Conservation (phyloP, 2,113 vertebrate species). For the Smithornis capensis region DNA sequence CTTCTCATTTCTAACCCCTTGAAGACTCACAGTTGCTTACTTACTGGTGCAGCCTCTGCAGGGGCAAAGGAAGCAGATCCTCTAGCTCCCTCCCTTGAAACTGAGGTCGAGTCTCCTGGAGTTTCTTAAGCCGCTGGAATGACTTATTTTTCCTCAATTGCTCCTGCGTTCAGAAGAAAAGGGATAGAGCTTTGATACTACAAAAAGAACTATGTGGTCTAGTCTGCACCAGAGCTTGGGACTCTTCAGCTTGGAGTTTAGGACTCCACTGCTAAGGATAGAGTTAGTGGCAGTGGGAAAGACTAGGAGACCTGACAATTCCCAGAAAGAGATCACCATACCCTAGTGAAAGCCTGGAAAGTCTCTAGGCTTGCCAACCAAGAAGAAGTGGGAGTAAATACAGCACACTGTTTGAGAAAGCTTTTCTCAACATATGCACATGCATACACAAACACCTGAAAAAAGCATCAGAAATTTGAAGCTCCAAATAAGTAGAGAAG, state of each 20-base stretch:
- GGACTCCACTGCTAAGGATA: neutral
- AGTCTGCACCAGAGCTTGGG: neutral
- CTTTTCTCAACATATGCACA: neutral
- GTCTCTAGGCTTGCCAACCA: neutral
- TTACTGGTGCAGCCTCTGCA: constrained; percentile 86
- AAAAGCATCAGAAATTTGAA: neutral
- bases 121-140: constrained; percentile 86
- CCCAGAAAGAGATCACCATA: neutral
- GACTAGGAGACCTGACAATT: neutral
- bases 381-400: neutral
- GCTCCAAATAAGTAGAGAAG: neutral
- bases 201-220: neutral
- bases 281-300: neutral
- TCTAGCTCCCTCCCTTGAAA: constrained; percentile 79
- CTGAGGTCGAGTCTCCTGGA: constrained; percentile 89
- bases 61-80: constrained; percentile 86
- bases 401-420: neutral
- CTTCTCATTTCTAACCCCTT: neutral
- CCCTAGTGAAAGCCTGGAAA: neutral
- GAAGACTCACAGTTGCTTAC: constrained; percentile 15
- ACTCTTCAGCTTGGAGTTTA: neutral
- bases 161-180: constrained; percentile 64
- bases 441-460: neutral
- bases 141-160: constrained; percentile 86
- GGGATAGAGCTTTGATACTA: neutral